These are phyloP conservation scores for Rotaria socialis DNA, from an alignment of 2,888 invertebrate species.

Conservation along the genomic window DNA sequence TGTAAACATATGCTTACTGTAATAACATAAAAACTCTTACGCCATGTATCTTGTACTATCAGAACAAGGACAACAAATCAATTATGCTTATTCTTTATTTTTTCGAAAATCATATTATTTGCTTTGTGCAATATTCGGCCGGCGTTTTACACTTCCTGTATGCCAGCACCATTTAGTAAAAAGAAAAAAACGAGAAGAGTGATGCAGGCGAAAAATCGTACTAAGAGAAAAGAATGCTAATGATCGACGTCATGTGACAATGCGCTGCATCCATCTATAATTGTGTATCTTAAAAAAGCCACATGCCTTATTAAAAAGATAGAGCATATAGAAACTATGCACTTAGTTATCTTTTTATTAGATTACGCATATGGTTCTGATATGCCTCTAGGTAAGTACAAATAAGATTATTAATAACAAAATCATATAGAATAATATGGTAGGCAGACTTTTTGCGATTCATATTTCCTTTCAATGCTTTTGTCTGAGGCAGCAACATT, in stretches of 20 bases:
- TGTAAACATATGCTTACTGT: not conserved
- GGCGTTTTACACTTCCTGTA: not conserved
- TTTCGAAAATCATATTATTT: conserved; percentile 20
- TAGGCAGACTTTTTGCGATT: not conserved
- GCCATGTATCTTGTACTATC: not conserved
- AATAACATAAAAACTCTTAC: not conserved
- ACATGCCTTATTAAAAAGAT: not conserved
- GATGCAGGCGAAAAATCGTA: not conserved
- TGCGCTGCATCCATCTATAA: not conserved
- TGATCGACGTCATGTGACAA: not conserved
- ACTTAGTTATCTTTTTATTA: not conserved
- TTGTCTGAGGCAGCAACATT: not conserved
- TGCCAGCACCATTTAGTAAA: not conserved
- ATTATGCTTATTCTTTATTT: conserved; percentile 16
- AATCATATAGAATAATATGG: not conserved
- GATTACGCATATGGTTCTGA: not conserved
- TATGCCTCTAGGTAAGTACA: not conserved
- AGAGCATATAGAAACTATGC: not conserved
- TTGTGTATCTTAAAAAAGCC: not conserved
- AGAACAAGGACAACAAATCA: not conserved
- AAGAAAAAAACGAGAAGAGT: not conserved
- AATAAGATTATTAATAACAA: not conserved
- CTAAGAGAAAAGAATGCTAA: not conserved
- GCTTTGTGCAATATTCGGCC: not conserved
- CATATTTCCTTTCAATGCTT: not conserved